Conservation (phyloP, 1,140 invertebrate genomes). For the Belonocnema kinseyi region DNA sequence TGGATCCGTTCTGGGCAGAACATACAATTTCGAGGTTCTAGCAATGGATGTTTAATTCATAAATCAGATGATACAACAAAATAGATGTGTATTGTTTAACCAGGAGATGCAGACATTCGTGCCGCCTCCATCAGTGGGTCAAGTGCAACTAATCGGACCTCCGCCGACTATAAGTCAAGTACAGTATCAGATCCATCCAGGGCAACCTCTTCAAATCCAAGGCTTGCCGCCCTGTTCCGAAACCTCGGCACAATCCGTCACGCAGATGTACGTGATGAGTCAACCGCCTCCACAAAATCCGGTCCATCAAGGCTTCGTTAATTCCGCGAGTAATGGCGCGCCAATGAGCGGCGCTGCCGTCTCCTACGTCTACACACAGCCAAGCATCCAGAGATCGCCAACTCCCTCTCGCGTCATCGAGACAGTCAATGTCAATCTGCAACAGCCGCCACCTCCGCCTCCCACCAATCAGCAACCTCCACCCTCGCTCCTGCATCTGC, state of each 20-base stretch:
- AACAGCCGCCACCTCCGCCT: conserved; percentile 66
- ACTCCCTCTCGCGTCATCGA: conserved; percentile 70
- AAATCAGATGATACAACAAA: not conserved
- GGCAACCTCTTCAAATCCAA: conserved; percentile 71
- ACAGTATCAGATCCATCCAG: conserved; percentile 73
- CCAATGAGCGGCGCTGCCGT: conserved; percentile 64
- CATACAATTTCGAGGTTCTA: no score
- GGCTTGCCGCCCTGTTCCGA: conserved; percentile 67
- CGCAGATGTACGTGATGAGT: conserved; percentile 74
- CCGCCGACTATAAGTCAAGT: conserved; percentile 72
- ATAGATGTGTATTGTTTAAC: conserved; percentile 35
- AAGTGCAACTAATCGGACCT: conserved; percentile 71
- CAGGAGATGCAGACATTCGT: conserved; percentile 72
- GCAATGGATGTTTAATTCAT: no score
- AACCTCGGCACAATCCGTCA: conserved; percentile 67
- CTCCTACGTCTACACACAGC: conserved; percentile 72
- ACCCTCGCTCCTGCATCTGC: conserved; percentile 67
- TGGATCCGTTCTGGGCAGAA: no score
- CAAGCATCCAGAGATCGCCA: conserved; percentile 63
- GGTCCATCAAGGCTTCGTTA: conserved; percentile 66
- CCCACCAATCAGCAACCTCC: conserved; percentile 68
- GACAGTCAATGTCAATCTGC: conserved; percentile 70
- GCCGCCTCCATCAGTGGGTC: conserved; percentile 66
- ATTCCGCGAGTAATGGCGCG: conserved; percentile 59
- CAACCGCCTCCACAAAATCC: conserved; percentile 67